Percentiles rank a stretch among this genome's conserved stretches.
Conservation (phyloP, 2,888 invertebrate species). For the Crossocerus cetratus region DNA sequence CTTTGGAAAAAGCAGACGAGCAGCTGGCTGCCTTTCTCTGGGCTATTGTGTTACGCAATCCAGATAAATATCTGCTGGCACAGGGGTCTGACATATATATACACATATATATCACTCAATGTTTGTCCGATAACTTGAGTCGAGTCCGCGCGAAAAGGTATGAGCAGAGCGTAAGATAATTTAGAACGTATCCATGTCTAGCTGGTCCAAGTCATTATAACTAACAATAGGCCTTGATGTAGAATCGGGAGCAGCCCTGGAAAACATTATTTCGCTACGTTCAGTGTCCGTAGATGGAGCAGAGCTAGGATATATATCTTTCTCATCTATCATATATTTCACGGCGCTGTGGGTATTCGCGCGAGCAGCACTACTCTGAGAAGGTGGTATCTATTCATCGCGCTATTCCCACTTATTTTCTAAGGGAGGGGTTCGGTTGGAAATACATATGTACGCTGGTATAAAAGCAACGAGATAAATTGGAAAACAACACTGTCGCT, state of each 20-base stretch:
- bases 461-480: too few relatives aligned
- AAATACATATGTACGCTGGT: too few relatives aligned
- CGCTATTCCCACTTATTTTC: too few relatives aligned
- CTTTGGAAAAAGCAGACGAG: background rate
- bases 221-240: slow-evolving; percentile 86
- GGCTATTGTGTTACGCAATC: slow-evolving; percentile 40
- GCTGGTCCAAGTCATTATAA: slow-evolving; percentile 95
- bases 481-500: slow-evolving; percentile 34
- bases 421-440: too few relatives aligned
- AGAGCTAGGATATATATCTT: too few relatives aligned
- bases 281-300: slow-evolving; percentile 32
- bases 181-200: slow-evolving; percentile 89
- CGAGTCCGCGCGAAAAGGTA: slow-evolving; percentile 31
- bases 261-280: slow-evolving; percentile 54
- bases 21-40: background rate
- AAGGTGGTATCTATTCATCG: too few relatives aligned
- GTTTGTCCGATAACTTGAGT: slow-evolving; percentile 16
- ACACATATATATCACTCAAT: slow-evolving; percentile 20
- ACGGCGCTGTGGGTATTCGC: too few relatives aligned
- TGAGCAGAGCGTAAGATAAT: slow-evolving; percentile 35
- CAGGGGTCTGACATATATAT: background rate
- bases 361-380: too few relatives aligned
- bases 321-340: too few relatives aligned
- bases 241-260: slow-evolving; percentile 74
- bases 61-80: slow-evolving; percentile 40